phyloP scores from a whole-genome alignment of 2,888 invertebrate species.

The Oasisia sp. region DNA sequence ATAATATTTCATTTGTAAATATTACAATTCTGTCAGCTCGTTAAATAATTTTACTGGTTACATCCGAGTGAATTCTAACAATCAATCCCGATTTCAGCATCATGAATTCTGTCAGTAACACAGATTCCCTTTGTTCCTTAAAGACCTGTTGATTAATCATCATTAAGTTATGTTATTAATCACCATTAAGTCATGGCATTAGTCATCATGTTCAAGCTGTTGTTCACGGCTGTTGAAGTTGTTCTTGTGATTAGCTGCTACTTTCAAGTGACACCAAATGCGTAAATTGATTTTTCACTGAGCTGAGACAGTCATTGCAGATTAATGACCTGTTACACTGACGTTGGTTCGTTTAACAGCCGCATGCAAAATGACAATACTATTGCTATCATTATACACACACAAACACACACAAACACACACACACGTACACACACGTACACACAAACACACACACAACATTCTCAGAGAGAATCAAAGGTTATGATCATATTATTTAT shows the following conservation, averaged over 20 bases:
- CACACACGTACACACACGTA: too few relatives aligned
- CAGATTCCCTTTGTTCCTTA: background rate
- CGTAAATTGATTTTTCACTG: background rate
- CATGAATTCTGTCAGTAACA: background rate
- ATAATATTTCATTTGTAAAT: background rate
- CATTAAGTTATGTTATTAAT: background rate
- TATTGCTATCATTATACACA: background rate
- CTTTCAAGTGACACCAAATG: background rate
- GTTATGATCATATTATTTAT: too few relatives aligned
- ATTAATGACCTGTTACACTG: background rate
- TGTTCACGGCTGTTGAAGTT: background rate
- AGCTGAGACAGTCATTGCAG: background rate
- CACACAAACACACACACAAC: too few relatives aligned
- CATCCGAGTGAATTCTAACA: background rate
- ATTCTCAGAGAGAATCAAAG: background rate
- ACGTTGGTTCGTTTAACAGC: background rate
- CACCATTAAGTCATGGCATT: background rate
- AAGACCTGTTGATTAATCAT: background rate
- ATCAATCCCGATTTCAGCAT: background rate
- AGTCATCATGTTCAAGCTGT: background rate
- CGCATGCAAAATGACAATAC: background rate
- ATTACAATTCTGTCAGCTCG: background rate
- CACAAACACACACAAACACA: too few relatives aligned
- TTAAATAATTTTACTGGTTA: too few relatives aligned
- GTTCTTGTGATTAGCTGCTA: background rate